These are phyloP conservation scores for Herpailurus yagouaroundi DNA, from an alignment of 2,113 vertebrate species.

Conservation along the genomic window DNA sequence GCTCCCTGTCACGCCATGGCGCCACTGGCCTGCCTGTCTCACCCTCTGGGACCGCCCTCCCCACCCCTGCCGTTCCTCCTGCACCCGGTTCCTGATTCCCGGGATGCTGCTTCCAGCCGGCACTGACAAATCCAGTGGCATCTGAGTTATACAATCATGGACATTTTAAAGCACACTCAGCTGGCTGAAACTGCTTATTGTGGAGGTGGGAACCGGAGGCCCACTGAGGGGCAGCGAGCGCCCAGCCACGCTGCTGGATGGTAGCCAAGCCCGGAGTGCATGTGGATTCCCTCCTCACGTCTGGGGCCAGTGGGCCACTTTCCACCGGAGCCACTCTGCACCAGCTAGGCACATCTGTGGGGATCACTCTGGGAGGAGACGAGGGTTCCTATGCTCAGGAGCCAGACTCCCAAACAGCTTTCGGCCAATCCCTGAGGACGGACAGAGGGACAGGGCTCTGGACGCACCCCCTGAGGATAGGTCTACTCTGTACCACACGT, in stretches of 20 bases:
- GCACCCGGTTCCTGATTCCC: neutral
- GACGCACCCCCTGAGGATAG: accelerated
- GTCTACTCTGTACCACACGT: neutral
- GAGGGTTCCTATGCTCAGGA: neutral
- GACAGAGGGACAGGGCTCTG: neutral
- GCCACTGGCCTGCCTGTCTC: accelerated
- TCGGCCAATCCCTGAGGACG: neutral
- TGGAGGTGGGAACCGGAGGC: neutral
- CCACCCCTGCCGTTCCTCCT: accelerated
- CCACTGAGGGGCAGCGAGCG: neutral
- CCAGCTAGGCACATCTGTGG: neutral
- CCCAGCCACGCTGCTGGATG: neutral
- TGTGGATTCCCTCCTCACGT: neutral
- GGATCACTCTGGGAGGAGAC: neutral
- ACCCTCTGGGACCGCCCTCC: neutral
- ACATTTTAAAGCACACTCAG: neutral
- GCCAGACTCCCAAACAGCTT: neutral
- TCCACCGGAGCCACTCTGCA: neutral
- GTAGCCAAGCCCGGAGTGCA: neutral
- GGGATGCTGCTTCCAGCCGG: neutral
- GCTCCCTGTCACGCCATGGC: neutral
- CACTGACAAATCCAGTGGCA: too few relatives aligned
- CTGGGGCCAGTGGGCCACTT: neutral
- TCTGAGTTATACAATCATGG: neutral
- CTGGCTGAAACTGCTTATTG: neutral